Percentiles rank a stretch among this genome's conserved stretches.
phyloP scores from a whole-genome alignment of 2,888 invertebrate species.

The Torymus texanus region DNA sequence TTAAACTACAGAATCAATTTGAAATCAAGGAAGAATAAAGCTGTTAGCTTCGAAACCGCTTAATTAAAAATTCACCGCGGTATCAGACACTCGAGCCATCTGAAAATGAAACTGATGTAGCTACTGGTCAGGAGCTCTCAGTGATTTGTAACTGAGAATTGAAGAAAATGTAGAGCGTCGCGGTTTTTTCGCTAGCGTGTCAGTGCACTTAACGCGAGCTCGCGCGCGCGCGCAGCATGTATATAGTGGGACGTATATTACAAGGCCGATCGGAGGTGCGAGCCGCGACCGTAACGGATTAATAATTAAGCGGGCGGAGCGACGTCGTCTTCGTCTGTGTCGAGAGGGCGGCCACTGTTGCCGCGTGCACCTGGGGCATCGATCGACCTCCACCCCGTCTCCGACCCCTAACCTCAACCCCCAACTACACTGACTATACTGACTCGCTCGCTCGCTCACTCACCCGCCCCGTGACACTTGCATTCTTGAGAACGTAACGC shows the following conservation, averaged over 20 bases:
- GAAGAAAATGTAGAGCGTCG: no score
- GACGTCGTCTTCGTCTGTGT: not conserved
- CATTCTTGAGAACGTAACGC: not conserved
- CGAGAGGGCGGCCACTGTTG: not conserved
- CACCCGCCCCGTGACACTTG: conserved; percentile 47
- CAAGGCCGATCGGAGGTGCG: conserved; percentile 26
- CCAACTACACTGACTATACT: conserved; percentile 58
- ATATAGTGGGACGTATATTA: not conserved
- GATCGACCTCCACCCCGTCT: conserved; percentile 60
- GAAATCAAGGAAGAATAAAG: no score
- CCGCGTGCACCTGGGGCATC: conserved; percentile 62
- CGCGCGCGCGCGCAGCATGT: not conserved
- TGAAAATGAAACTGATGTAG: no score
- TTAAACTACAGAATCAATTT: no score
- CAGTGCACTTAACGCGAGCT: not conserved
- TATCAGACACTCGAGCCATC: no score
- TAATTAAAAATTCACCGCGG: no score
- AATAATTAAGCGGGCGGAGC: conserved; percentile 26
- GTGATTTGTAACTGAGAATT: no score
- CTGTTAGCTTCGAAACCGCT: no score
- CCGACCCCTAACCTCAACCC: conserved; percentile 62
- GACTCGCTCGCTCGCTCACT: conserved; percentile 13
- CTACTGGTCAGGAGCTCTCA: no score
- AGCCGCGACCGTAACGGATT: not conserved
- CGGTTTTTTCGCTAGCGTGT: not conserved